Evolutionary conservation across 1,140 invertebrate species (phyloP), one percentile per base, ranked within the genome.

Genomic region (Psix sp.): DNA sequence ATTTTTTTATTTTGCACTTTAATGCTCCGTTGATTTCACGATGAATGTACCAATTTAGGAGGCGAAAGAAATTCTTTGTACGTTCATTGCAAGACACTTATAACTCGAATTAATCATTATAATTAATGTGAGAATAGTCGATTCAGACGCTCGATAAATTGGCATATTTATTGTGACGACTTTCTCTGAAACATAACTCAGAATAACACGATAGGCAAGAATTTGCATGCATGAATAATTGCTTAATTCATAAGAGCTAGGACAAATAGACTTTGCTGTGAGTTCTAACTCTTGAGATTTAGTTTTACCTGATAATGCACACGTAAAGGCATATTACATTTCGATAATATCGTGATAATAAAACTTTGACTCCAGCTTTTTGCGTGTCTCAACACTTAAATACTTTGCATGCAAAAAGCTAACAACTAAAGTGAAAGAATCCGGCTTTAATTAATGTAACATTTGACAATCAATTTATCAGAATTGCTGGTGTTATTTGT

Each of bases 241-340:
- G 1, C 13, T 24, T 7, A 26, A 0, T 2, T n/a, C 16, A 24
- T 26, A 14, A 13, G 7, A 11, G 39, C n/a, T n/a, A 45, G 11
- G 2, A 52, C 35, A 54, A 56, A 39, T 66, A 31, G 14, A 21
- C 31, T 49, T 4, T 3, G 14, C 10, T 33, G 18, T 17, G 48
- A 48, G 16, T 48, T 65, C 54, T 31, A 33, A 33, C 49, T 54
- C 24, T 46, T 46, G 29, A 46, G 42, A 65, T 54, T 54, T 54
- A 20, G 46, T 35, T 38, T 54, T 45, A 21, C n/a, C 35, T 17
- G 60, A 65, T 65, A 65, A 54, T 52, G 24, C 18, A 33, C 62
- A 56, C 62, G 49, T 66, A 56, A 48, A 16, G 9, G 18, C 11
- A 35, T 35, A 13, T 17, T 5, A 17, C 31, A n/a, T n/a, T n/a